Conservation (phyloP, 2,888 invertebrate genomes). For the Miltochrista miniata region DNA sequence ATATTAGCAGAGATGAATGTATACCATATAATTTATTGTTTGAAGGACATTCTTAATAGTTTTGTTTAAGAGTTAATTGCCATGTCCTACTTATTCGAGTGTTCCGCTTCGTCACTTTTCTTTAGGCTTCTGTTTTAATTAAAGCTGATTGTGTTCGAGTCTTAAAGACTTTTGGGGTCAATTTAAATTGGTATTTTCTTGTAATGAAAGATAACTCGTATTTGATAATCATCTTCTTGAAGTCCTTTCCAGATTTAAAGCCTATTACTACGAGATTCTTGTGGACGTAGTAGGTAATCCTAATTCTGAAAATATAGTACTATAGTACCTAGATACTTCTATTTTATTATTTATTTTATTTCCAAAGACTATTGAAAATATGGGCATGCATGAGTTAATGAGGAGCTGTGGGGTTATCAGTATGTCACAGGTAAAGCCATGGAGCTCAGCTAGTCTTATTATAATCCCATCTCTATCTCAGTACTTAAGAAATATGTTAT, state of each 20-base stretch:
- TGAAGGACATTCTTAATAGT: constrained; percentile 35
- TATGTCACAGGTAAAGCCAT: too few relatives aligned
- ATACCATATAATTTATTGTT: constrained; percentile 26
- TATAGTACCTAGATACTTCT: too few relatives aligned
- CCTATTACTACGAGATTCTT: too few relatives aligned
- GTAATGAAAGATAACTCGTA: background rate
- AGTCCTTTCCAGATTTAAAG: background rate
- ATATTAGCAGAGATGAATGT: constrained; percentile 5
- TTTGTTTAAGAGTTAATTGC: constrained; percentile 41
- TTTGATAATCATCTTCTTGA: background rate
- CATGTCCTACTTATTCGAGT: constrained; percentile 29
- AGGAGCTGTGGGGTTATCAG: too few relatives aligned
- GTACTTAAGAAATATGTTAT: too few relatives aligned
- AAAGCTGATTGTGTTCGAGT: constrained; percentile 4
- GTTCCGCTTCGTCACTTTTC: constrained; percentile 8
- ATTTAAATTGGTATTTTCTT: background rate
- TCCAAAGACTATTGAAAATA: too few relatives aligned
- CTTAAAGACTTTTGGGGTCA: background rate
- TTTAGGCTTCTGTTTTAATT: constrained; percentile 5
- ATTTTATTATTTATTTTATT: too few relatives aligned
- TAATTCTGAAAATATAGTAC: too few relatives aligned
- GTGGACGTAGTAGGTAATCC: too few relatives aligned
- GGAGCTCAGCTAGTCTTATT: too few relatives aligned
- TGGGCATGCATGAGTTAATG: too few relatives aligned
- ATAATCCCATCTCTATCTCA: too few relatives aligned